Base-by-base conservation (phyloP, 2,888 invertebrate genomes). In the Lithophane socia region DNA sequence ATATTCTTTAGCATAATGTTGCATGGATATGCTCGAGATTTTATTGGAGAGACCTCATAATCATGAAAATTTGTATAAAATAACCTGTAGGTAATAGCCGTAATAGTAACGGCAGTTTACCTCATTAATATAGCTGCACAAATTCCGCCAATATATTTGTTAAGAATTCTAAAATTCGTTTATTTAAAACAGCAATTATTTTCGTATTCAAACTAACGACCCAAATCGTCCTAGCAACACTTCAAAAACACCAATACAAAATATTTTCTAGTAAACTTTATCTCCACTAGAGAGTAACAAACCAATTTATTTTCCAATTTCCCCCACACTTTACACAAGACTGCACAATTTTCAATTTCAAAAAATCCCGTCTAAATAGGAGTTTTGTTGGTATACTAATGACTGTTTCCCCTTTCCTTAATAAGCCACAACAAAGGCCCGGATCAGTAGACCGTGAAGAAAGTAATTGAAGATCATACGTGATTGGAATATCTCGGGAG, bases 401-500 rank as follows among this genome's bases (percentile, higher is more conserved):
- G 80, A 85, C 72, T 84, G 80, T 86, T 85, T 85, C 84, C 80
- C 12, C 47, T 84, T 84, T 77, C 76, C 80, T 83, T 87, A 87
- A 90, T 87, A 85, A 91, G 87, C 86, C 89, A 79, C 87, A 87
- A 89, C 88, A 90, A 91, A 91, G 89, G 88, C 81, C 79, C 69
- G 83, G 88, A 87, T 91, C 89, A 91, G 87, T 87, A 87, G 87
- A 88, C 91, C 87, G 89, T 84, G 89, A 89, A 86, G 88, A 90
- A 92, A 92, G 92, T 93, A 93, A 94, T 93, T 92, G 92, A 91
- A 91, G 91, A 90, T 88, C 88, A 90, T 87, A 92, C 93, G 93
- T 93, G 93, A 89, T 90, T 87, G 80, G 92, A 85, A 86, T 92
- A 81, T 86, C 72, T 83, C 16, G 44, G 73, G 52, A 47, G 70